These are phyloP conservation scores for Drosophila rhopaloa DNA, from an alignment of 1,140 invertebrate species.

Conservation along the genomic window DNA sequence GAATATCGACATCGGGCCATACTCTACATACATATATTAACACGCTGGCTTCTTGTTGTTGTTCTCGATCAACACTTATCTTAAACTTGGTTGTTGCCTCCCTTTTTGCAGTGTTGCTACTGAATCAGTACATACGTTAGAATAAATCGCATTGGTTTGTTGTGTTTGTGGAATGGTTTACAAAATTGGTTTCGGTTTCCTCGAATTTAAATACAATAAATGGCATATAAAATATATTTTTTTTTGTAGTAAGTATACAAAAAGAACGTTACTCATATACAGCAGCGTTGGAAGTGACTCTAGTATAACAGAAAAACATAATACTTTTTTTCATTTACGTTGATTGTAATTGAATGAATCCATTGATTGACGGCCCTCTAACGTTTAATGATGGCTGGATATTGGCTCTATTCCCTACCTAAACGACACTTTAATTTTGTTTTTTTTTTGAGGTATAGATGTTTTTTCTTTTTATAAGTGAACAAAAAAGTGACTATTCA, in stretches of 20 bases:
- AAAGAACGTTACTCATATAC: constrained; percentile 69
- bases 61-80: constrained; percentile 43
- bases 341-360: constrained; percentile 56
- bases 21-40: constrained; percentile 43
- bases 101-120: constrained; percentile 1
- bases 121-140: constrained; percentile 68
- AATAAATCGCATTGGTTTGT: constrained; percentile 54
- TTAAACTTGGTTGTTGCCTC: constrained; percentile 40
- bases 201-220: constrained; percentile 81
- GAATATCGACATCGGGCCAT: constrained; percentile 23
- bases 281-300: constrained; percentile 70
- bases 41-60: constrained; percentile 44
- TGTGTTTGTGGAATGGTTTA: constrained; percentile 74
- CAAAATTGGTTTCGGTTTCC: constrained; percentile 57
- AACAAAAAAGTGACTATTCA: no score
- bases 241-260: constrained; percentile 61
- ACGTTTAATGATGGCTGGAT: neutral
- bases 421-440: no score
- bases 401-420: constrained; percentile 2
- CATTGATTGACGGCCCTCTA: constrained; percentile 16
- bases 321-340: constrained; percentile 45
- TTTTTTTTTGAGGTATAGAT: neutral
- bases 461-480: neutral
- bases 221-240: constrained; percentile 77
- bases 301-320: constrained; percentile 50